Conservation (phyloP, 2,113 vertebrate species). For the Aythya baeri region DNA sequence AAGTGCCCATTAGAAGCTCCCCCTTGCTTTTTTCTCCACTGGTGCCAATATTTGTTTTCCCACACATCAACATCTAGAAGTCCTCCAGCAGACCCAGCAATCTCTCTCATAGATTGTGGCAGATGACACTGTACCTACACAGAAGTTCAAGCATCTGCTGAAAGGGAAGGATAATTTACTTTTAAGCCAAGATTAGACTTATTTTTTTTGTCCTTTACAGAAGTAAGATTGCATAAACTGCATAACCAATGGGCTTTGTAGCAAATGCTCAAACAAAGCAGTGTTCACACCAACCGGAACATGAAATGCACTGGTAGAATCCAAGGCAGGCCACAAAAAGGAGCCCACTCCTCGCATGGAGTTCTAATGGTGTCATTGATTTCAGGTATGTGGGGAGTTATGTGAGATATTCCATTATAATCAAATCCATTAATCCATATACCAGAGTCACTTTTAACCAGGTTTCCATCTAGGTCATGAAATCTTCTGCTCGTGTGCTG, state of each 20-base stretch:
- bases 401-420: conserved; percentile 89
- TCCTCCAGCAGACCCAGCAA: background rate
- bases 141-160: background rate
- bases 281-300: conserved; percentile 82
- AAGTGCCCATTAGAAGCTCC: background rate
- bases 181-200: background rate
- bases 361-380: conserved; percentile 90
- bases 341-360: conserved; percentile 82
- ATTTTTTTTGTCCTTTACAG: background rate
- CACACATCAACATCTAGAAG: background rate
- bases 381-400: conserved; percentile 89
- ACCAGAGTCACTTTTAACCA: conserved; percentile 89
- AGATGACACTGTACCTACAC: background rate
- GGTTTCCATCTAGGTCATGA: conserved; percentile 84
- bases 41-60: background rate
- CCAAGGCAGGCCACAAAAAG: conserved; percentile 95
- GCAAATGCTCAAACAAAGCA: background rate
- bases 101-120: background rate
- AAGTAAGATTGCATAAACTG: background rate
- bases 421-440: conserved; percentile 98
- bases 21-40: background rate
- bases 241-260: background rate
- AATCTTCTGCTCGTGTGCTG: conserved; percentile 90
- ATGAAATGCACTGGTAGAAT: conserved; percentile 93
- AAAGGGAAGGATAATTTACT: background rate